phyloP scores from a whole-genome alignment of 2,113 vertebrate genomes.

The Gadus chalcogrammus region DNA sequence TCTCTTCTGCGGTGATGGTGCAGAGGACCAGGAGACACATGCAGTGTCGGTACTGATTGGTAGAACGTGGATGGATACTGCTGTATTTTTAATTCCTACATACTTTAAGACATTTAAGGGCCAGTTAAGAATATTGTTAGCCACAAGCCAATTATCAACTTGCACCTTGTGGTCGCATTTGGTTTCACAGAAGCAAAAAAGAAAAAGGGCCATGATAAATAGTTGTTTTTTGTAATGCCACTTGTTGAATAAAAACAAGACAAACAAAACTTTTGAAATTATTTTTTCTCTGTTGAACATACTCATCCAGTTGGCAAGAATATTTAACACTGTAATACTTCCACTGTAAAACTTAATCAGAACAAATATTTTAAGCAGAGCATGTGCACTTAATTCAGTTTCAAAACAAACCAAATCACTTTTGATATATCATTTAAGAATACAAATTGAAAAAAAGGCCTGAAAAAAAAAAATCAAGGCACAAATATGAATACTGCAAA shows the following conservation, averaged over 20 bases:
- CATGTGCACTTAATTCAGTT: conserved; percentile 1
- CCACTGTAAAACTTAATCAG: not conserved
- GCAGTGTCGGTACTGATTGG: no score
- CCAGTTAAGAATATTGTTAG: conserved; percentile 1
- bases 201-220: not conserved
- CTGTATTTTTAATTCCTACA: not conserved
- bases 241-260: not conserved
- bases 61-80: no score
- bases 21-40: not conserved
- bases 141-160: not conserved
- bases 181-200: not conserved
- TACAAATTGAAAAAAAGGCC: conserved; percentile 11
- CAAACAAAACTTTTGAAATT: not conserved
- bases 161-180: not conserved
- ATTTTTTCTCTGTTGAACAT: not conserved
- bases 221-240: no score
- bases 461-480: conserved; percentile 58
- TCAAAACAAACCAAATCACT: conserved; percentile 43
- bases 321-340: not conserved
- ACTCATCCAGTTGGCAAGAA: not conserved
- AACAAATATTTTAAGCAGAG: not conserved
- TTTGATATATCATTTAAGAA: conserved; percentile 45
- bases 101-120: not conserved
- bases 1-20: not conserved
- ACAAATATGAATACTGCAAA: conserved; percentile 73